Evolutionary conservation across 1,140 invertebrate genomes (phyloP).

Genomic region (Meloidogyne exigua): DNA sequence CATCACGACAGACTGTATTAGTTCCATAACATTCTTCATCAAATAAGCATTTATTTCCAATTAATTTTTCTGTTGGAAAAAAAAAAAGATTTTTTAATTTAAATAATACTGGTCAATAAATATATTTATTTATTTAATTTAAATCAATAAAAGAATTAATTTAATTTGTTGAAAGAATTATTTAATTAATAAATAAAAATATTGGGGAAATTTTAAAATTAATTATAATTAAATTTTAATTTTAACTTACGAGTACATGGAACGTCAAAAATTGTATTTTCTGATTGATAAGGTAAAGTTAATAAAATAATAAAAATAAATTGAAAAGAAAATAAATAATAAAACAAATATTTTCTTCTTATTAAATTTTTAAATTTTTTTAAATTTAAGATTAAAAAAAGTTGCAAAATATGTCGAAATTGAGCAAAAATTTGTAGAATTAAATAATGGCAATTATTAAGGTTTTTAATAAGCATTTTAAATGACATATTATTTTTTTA

Average conservation of each 20-base stretch:
- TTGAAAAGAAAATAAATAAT: background rate
- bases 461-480: background rate
- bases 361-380: background rate
- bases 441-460: background rate
- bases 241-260: constrained; percentile 57
- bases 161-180: no score
- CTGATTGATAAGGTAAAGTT: constrained; percentile 6
- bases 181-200: background rate
- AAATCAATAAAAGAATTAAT: no score
- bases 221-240: no score
- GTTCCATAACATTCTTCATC: constrained; percentile 63
- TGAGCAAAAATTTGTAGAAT: background rate
- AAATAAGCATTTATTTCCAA: constrained; percentile 60
- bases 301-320: constrained; percentile 17
- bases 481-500: background rate
- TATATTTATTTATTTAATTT: no score
- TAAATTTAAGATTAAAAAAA: background rate
- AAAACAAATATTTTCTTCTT: background rate
- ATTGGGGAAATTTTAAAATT: no score
- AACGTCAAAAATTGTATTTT: constrained; percentile 47
- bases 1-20: constrained; percentile 60
- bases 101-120: no score
- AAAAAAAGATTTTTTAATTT: background rate
- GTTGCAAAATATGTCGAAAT: background rate
- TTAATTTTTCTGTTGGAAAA: constrained; percentile 57